Evolutionary conservation across 2,888 invertebrate genomes (phyloP), one percentile per base, ranked within the genome.

Genomic region (Anoncus sp.): DNA sequence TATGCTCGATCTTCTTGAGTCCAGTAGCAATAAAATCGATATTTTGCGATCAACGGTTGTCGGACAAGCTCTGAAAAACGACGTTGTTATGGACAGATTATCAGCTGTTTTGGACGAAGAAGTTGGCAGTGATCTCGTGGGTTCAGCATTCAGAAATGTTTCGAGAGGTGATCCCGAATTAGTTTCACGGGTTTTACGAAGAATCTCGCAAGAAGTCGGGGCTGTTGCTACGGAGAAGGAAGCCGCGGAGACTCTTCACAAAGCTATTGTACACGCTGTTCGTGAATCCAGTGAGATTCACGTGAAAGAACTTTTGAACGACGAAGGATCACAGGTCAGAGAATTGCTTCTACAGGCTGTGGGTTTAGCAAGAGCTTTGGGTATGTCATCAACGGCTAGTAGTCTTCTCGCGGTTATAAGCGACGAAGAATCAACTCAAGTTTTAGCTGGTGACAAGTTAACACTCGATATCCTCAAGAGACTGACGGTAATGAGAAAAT

Each of bases 401-500:
- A 93, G 93, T 62, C 91, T 95, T 27, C 85, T 93, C 60, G 91
- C 92, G 18, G 88, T 94, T 20, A 86, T 94, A 18, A 92, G 93
- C 74, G 93, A 94, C 82, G 93, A 93, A 72, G 92, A 93, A 40
- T 92, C 93, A 27, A 92, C 94, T 47, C 91, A 92, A 27, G 92
- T 93, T 82, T 90, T 95, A 71, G 92, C 93, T 18, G 91, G 92
- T 47, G 95, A 95, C 84, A 90, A 92, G 49, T 92, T 94, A 7
- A 93, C 93, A n/a, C 87, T 94, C 55, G 94, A 94, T 81, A 94
- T 96, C 81, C 88, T 96, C n/a, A 94, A 94, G 89, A 92, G 96
- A 76, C 91, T 95, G 59, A 94, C 94, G 7, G 93, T 96, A 0
- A 96, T 96, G 93, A 92, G 94, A 59, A 95, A 95, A 90, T 91